A percentile compares a stretch with the other conserved stretches of the same genome.
These are phyloP conservation scores for Benthosema pterotum DNA, from an alignment of 2,797 vertebrate species.

Conservation along the genomic window DNA sequence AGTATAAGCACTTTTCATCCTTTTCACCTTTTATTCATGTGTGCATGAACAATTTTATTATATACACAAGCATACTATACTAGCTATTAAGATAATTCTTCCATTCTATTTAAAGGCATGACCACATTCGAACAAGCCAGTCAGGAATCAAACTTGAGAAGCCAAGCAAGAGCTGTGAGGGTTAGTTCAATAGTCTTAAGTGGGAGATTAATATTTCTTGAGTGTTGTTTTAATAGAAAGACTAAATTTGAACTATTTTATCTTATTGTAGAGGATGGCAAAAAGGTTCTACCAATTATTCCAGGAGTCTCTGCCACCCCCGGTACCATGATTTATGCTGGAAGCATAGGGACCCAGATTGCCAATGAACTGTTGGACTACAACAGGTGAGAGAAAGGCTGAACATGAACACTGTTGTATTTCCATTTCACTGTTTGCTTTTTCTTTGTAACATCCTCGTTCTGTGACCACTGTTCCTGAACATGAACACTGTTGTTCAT, in stretches of 20 bases:
- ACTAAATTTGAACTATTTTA: conserved; percentile 10
- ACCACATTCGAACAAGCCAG: conserved; percentile 64
- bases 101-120: conserved; percentile 41
- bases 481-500: too few species aligned
- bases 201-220: background rate
- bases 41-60: background rate
- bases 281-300: conserved; percentile 82
- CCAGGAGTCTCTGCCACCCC: conserved; percentile 83
- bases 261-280: conserved; percentile 77
- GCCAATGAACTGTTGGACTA: conserved; percentile 90
- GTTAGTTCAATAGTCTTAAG: conserved; percentile 51
- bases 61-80: background rate
- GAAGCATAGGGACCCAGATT: conserved; percentile 89
- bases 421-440: background rate
- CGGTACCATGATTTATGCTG: conserved; percentile 87
- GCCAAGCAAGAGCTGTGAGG: conserved; percentile 72
- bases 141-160: conserved; percentile 71
- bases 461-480: too few species aligned
- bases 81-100: background rate
- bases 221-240: background rate
- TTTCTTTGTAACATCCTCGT: too few species aligned
- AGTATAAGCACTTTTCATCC: conserved; percentile 70
- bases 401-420: too few species aligned
- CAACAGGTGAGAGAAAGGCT: conserved; percentile 81
- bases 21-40: background rate